phyloP scores from a whole-genome alignment of 92 coral and sea anemone genomes.

The Pocillopora grandis region DNA sequence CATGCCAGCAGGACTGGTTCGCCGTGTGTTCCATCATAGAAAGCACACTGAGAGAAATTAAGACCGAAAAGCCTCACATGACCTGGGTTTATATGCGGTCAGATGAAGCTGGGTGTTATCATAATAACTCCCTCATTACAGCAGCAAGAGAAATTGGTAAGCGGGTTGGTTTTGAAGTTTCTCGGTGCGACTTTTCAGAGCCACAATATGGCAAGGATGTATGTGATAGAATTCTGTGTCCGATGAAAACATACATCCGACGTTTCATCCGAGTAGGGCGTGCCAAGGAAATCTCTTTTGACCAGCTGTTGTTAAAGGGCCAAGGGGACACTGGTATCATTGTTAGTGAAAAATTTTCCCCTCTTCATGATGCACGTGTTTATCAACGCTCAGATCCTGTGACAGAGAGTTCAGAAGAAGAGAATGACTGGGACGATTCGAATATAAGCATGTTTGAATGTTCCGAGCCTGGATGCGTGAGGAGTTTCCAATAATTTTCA shows the following conservation, averaged over 20 bases:
- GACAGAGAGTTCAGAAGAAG: slow-evolving; percentile 9
- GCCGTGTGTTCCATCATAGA: slow-evolving; percentile 35
- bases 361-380: slow-evolving; percentile 23
- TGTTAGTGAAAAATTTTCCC: slow-evolving; percentile 20
- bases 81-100: slow-evolving; percentile 29
- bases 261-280: slow-evolving; percentile 53
- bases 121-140: slow-evolving; percentile 38
- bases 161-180: slow-evolving; percentile 47
- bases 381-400: slow-evolving; percentile 22
- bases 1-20: slow-evolving; percentile 48
- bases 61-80: slow-evolving; percentile 23
- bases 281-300: slow-evolving; percentile 45
- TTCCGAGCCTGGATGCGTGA: slow-evolving; percentile 49
- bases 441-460: slow-evolving; percentile 49
- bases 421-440: background rate
- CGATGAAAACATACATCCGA: slow-evolving; percentile 71
- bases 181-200: slow-evolving; percentile 68
- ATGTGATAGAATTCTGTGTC: slow-evolving; percentile 74
- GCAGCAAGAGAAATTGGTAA: slow-evolving; percentile 55
- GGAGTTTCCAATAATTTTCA: slow-evolving; percentile 35
- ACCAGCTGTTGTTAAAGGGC: slow-evolving; percentile 15
- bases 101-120: slow-evolving; percentile 36
- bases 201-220: slow-evolving; percentile 71
- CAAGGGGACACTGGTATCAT: slow-evolving; percentile 49
- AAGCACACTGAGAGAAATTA: slow-evolving; percentile 16